Percentiles rank a stretch among this genome's conserved stretches.
phyloP scores from a whole-genome alignment of 2,888 invertebrate genomes.

The Lampropteryx suffumata region DNA sequence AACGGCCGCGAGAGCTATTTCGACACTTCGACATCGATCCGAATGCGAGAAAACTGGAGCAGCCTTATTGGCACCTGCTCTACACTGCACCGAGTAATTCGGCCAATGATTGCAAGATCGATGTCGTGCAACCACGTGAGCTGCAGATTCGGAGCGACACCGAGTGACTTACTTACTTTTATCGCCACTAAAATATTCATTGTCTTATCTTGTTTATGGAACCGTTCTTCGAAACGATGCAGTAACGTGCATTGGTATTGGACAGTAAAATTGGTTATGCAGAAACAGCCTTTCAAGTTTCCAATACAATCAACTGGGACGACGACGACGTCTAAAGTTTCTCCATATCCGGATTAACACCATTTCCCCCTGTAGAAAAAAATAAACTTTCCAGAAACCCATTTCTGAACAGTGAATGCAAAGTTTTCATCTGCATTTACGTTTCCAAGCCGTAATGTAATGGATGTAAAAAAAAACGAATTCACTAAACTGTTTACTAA shows the following conservation, averaged over 20 bases:
- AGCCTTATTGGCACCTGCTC: constrained; percentile 70
- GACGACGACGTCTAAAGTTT: no score
- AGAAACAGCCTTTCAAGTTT: background rate
- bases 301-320: background rate
- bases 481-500: no score
- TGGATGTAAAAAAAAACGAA: no score
- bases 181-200: constrained; percentile 15
- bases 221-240: constrained; percentile 2
- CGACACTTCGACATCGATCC: constrained; percentile 64
- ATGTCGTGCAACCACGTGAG: constrained; percentile 38
- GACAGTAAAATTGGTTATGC: background rate
- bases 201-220: background rate
- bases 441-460: background rate
- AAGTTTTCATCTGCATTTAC: background rate
- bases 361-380: background rate
- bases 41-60: constrained; percentile 61
- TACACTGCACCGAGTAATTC: constrained; percentile 58
- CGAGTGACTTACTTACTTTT: constrained; percentile 32
- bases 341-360: no score
- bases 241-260: background rate
- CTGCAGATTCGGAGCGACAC: constrained; percentile 27
- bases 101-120: constrained; percentile 61
- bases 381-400: background rate
- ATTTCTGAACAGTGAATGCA: background rate
- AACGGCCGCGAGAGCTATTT: constrained; percentile 66